A percentile compares a stretch with the other conserved stretches of the same genome.
Evolutionary conservation across 2,888 invertebrate genomes (phyloP).

Genomic region (Acrobasis consociella): DNA sequence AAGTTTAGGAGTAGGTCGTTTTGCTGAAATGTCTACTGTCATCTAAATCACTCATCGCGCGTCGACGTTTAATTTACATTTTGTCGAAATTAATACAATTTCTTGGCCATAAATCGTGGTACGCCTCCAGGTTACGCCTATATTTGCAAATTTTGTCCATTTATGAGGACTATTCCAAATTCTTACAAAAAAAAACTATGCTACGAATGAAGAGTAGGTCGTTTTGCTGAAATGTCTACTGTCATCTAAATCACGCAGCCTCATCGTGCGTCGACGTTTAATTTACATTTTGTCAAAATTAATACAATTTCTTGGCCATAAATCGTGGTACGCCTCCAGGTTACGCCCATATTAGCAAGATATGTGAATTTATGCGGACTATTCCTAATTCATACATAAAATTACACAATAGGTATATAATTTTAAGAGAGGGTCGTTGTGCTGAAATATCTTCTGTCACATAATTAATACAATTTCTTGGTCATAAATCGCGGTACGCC

Average conservation of each 20-base stretch:
- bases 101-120: conserved; percentile 29
- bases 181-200: too few species aligned
- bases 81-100: background rate
- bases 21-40: background rate
- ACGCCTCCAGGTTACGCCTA: conserved; percentile 31
- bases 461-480: too few species aligned
- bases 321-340: conserved; percentile 33
- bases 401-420: too few species aligned
- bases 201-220: background rate
- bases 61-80: background rate
- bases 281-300: background rate
- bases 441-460: too few species aligned
- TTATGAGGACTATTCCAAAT: conserved; percentile 18
- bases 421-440: too few species aligned
- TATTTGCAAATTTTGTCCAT: conserved; percentile 21
- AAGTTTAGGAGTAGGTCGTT: background rate
- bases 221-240: background rate
- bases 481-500: too few species aligned
- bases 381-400: conserved; percentile 22
- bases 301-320: background rate
- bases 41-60: background rate
- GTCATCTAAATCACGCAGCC: background rate
- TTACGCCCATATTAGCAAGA: conserved; percentile 27
- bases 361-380: conserved; percentile 19
- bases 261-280: background rate